Evolutionary conservation across 2,797 vertebrate genomes (phyloP).

Genomic region (Lepus oiostolus): DNA sequence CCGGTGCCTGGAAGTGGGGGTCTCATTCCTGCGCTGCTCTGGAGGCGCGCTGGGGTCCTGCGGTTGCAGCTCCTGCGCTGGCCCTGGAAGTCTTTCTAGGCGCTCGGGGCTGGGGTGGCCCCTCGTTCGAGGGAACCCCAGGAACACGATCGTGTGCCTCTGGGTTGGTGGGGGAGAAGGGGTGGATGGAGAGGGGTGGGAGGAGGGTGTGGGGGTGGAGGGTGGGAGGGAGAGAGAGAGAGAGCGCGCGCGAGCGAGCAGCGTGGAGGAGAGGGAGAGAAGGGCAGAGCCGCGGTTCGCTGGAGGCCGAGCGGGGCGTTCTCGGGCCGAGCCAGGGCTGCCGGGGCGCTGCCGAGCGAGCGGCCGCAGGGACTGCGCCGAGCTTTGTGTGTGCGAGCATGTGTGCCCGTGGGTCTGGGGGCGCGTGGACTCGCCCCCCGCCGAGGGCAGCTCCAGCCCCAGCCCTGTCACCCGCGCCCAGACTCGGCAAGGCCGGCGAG

Average conservation of each 20-base stretch:
- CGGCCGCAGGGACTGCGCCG: slow-evolving; percentile 49
- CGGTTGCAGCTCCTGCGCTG: slow-evolving; percentile 56
- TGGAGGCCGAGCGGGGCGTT: slow-evolving; percentile 20
- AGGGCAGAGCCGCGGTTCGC: not conserved
- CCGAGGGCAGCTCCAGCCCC: slow-evolving; percentile 61
- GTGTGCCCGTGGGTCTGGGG: not conserved
- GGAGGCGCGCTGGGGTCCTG: slow-evolving; percentile 74
- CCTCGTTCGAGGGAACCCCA: slow-evolving; percentile 83
- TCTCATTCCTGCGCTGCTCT: slow-evolving; percentile 81
- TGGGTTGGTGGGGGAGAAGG: slow-evolving; percentile 71
- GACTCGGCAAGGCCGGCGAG: slow-evolving; percentile 39
- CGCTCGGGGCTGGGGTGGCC: slow-evolving; percentile 75
- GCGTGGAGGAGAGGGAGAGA: slow-evolving; percentile 21
- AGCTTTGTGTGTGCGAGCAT: slow-evolving; percentile 45
- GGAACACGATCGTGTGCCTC: slow-evolving; percentile 74
- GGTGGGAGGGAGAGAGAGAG: not conserved
- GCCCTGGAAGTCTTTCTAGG: slow-evolving; percentile 74
- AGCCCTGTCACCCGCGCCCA: not conserved
- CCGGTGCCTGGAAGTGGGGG: slow-evolving; percentile 71
- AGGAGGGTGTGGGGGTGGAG: slow-evolving; percentile 62
- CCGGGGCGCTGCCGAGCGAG: slow-evolving; percentile 59
- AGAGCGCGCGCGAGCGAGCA: not conserved
- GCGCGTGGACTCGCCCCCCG: slow-evolving; percentile 5
- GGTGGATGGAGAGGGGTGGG: slow-evolving; percentile 69
- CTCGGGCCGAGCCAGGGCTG: slow-evolving; percentile 55